phyloP scores from a whole-genome alignment of 2,888 invertebrate species.

The Tipula vernalis region DNA sequence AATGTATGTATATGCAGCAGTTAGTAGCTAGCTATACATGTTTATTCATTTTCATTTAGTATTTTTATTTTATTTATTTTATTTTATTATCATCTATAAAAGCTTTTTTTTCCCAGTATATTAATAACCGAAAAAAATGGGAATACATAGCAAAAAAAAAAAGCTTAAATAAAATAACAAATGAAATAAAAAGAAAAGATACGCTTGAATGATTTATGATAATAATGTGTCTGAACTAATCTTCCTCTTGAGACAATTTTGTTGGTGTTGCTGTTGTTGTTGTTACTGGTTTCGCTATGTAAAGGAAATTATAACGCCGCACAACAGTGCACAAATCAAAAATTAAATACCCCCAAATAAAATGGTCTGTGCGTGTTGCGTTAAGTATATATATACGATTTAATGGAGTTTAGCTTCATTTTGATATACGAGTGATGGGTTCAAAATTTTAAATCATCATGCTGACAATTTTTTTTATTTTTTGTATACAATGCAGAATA shows the following conservation, averaged over 20 bases:
- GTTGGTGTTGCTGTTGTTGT: neutral
- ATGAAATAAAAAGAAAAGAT: neutral
- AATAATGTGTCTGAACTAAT: constrained; percentile 7
- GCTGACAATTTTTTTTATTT: neutral
- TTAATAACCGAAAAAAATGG: neutral
- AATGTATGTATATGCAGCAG: neutral
- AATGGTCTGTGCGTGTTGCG: neutral
- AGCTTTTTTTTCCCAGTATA: neutral
- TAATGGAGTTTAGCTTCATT: neutral
- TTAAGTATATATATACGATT: neutral
- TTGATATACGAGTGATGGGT: neutral
- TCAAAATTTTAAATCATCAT: neutral
- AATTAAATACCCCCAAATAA: neutral
- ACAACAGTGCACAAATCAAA: constrained; percentile 4
- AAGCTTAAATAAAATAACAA: neutral
- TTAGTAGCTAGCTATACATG: neutral
- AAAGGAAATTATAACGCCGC: neutral
- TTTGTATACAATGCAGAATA: neutral
- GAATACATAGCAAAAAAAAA: neutral
- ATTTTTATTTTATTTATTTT: neutral
- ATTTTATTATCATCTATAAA: neutral
- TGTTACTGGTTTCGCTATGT: neutral
- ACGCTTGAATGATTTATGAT: constrained; percentile 9
- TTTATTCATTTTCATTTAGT: neutral
- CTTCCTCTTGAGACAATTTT: neutral